A percentile compares a stretch with the other conserved stretches of the same genome.
Conservation (phyloP, 2,113 vertebrate species). For the Ictidomys tridecemlineatus region DNA sequence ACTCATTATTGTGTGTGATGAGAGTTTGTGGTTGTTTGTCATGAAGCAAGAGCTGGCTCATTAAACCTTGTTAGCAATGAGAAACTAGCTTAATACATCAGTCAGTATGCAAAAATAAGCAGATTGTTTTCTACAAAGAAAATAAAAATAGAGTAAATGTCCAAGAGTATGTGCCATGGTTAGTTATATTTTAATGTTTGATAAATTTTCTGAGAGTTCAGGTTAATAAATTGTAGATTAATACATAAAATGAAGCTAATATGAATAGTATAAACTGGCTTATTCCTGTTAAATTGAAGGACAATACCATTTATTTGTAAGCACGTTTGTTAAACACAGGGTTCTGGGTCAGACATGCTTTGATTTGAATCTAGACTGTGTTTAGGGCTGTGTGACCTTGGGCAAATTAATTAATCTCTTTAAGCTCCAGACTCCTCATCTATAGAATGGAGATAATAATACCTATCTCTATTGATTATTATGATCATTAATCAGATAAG, state of each 20-base stretch:
- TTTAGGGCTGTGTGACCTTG: not conserved
- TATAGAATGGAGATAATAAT: not conserved
- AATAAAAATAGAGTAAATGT: not conserved
- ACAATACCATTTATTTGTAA: not conserved
- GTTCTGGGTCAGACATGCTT: not conserved
- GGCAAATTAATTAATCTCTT: not conserved
- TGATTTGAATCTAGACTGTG: not conserved
- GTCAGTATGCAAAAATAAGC: not conserved
- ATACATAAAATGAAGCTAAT: not conserved
- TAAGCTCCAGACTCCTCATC: not conserved
- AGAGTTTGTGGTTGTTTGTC: not conserved
- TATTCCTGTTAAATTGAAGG: not conserved
- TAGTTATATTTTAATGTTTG: constrained; percentile 5
- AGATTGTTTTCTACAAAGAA: not conserved
- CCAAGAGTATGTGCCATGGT: not conserved
- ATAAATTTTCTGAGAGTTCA: not conserved
- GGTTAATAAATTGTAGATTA: not conserved
- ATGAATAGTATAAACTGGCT: not conserved
- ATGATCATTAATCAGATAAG: not conserved
- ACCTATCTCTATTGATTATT: not conserved
- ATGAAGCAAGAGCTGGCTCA: not conserved
- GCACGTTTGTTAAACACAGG: not conserved
- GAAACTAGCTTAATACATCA: not conserved
- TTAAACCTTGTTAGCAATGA: not conserved
- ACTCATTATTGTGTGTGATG: not conserved